Evolutionary conservation across 2,797 vertebrate species (phyloP).

Genomic region (Trichosurus vulpecula): DNA sequence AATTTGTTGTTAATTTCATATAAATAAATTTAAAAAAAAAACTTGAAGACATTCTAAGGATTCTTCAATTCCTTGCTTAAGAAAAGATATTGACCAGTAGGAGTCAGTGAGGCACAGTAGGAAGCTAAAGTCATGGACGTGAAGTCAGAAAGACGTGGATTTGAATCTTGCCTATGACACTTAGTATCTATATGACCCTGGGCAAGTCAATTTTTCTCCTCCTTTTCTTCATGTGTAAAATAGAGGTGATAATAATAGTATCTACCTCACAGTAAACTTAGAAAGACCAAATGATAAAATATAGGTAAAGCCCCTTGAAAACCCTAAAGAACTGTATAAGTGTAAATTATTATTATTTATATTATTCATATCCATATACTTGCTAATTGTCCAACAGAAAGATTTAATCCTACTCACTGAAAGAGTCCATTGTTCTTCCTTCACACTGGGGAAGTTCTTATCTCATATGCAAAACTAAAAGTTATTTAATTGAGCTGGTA

Average conservation of each 20-base stretch:
- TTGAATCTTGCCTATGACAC: neutral
- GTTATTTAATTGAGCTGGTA: neutral
- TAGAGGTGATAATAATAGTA: neutral
- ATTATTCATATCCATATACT: neutral
- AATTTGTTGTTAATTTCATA: neutral
- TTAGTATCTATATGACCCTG: neutral
- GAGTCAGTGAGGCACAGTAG: neutral
- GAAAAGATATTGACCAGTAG: neutral
- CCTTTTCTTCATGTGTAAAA: neutral
- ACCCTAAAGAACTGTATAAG: neutral
- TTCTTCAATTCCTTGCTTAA: neutral
- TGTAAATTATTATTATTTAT: neutral
- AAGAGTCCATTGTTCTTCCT: neutral
- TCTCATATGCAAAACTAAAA: neutral
- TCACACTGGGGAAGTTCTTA: neutral
- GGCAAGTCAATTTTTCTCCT: neutral
- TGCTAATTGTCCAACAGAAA: neutral
- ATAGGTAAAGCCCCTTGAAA: neutral
- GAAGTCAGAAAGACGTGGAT: too few relatives aligned
- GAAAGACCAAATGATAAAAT: neutral
- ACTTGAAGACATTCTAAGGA: neutral
- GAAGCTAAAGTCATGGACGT: too few relatives aligned
- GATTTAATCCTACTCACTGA: neutral
- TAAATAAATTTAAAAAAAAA: constrained; percentile 3
- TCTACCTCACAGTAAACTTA: neutral